Evolutionary conservation across 2,888 invertebrate species (phyloP), one percentile per base, ranked within the genome.

Genomic region (Pseudococcus jackbeardsleyi): DNA sequence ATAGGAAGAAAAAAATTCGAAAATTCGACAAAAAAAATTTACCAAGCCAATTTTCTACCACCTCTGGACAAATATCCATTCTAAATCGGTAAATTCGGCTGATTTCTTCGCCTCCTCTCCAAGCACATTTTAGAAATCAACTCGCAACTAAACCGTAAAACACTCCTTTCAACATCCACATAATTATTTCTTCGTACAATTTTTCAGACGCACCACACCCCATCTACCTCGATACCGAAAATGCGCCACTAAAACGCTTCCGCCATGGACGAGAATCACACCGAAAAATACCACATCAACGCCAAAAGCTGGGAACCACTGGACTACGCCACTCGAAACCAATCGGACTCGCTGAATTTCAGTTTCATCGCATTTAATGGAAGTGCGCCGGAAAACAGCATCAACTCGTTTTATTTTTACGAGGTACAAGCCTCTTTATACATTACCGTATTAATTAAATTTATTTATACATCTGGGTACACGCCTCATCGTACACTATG

Each of bases 331-430:
- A 59, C 85, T 59, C 33, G 39, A 54, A 85, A 85, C 59, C 59
- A 85, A 54, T 54, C 77, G 77, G 85, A 85, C 85, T 39, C 64
- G 54, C 12, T 59, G 64, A 79, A 87, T 79, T 77, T 79, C n/a
- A 87, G 48, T 19, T 46, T 17, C 79, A 33, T 46, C 50, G 79
- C 50, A 17, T 87, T 87, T 50, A 87, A 87, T 77, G 50, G 77
- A 39, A 87, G 87, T 19, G 39, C 87, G 46, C 87, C 89, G 12
- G 91, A 91, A 22, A 90, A 90, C 17, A 91, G 91, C 89, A 91
- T 92, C 90, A 92, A 92, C 90, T 91, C 91, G 1, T 92, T 92
- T 91, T 92, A 92, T 91, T 92, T 92, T 90, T 92, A 92, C 90
- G 91, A 92, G 92, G 92, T 92, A 84, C 84, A 22, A 26, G 48